Conservation (phyloP, 2,888 invertebrate genomes). For the Clunio marinus region DNA sequence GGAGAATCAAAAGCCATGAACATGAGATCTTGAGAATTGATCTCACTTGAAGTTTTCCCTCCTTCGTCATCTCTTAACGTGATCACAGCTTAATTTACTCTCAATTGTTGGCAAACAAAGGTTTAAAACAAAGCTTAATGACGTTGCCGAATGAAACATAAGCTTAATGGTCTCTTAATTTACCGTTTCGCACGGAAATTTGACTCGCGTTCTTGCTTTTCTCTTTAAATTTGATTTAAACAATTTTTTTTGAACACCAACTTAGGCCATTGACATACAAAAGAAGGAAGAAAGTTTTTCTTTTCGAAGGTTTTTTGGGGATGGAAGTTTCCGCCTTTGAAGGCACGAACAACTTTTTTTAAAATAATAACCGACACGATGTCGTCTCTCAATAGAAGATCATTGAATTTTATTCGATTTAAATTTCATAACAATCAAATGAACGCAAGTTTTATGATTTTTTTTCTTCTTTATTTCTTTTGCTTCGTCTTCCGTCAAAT, state of each 20-base stretch:
- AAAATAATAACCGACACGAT: no score
- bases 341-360: no score
- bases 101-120: background rate
- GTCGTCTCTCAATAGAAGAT: no score
- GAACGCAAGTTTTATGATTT: no score
- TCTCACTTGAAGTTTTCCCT: background rate
- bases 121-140: background rate
- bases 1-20: no score
- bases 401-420: background rate
- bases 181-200: background rate
- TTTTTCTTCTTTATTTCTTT: background rate
- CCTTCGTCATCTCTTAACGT: background rate
- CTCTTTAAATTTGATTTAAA: no score
- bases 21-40: background rate
- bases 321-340: no score
- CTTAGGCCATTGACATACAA: no score
- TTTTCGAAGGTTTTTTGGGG: no score
- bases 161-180: constrained; percentile 6
- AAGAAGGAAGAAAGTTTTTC: no score
- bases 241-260: no score
- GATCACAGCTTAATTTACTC: background rate
- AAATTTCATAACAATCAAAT: background rate
- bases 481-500: background rate
- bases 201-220: background rate
- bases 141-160: constrained; percentile 1